These are phyloP conservation scores for Alethe diademata DNA, from an alignment of 2,113 vertebrate genomes.

Conservation along the genomic window DNA sequence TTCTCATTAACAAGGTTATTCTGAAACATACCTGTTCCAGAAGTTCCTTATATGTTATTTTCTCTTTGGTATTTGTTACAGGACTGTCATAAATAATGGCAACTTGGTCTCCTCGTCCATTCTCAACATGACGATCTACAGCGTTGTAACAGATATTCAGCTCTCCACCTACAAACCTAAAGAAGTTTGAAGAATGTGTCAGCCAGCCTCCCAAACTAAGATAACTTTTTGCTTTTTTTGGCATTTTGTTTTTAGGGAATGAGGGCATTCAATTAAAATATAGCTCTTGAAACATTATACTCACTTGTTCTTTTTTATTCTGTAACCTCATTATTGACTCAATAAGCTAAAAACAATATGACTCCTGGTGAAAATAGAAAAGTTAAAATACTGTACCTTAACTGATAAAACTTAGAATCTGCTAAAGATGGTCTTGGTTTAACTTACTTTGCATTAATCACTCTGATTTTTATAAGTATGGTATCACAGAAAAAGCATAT, in stretches of 20 bases:
- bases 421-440: neutral
- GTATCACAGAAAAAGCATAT: neutral
- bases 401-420: neutral
- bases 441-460: neutral
- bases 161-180: constrained; percentile 91
- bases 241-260: neutral
- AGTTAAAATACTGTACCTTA: neutral
- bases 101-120: constrained; percentile 83
- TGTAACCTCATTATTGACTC: neutral
- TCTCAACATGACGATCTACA: constrained; percentile 90
- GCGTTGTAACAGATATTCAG: constrained; percentile 95
- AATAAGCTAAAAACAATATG: neutral
- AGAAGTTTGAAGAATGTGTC: neutral
- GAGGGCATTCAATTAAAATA: neutral
- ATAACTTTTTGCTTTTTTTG: neutral
- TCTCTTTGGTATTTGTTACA: constrained; percentile 84
- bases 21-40: constrained; percentile 83
- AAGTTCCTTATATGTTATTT: constrained; percentile 86
- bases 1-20: neutral
- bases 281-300: neutral
- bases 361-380: neutral
- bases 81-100: constrained; percentile 95
- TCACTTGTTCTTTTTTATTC: neutral
- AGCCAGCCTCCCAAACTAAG: neutral
- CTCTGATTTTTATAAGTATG: neutral